Evolutionary conservation across 37 sponge, comb jelly and placozoan species (phyloP).

Genomic region (Crambe crambe): DNA sequence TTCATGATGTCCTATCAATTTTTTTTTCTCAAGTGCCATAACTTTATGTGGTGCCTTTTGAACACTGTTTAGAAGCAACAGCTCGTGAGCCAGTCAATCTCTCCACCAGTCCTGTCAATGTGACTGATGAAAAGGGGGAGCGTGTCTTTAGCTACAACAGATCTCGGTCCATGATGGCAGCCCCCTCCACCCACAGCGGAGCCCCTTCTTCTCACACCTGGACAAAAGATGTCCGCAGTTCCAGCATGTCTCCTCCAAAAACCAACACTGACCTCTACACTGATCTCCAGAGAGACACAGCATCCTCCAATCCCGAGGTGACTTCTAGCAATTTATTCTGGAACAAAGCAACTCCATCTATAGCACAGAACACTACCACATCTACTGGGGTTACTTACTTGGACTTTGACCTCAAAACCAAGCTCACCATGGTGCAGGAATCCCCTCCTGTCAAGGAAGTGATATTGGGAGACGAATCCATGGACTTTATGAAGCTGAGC

Average conservation of each 20-base stretch:
- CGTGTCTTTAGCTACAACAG: neutral
- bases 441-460: too few relatives aligned
- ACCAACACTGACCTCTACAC: neutral
- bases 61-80: neutral
- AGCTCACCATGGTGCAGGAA: neutral
- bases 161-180: neutral
- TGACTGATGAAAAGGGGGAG: constrained; percentile 4
- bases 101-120: neutral
- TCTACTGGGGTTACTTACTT: neutral
- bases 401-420: neutral
- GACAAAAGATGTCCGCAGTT: neutral
- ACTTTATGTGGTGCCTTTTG: too few relatives aligned
- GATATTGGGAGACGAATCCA: neutral
- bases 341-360: neutral
- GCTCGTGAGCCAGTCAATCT: neutral
- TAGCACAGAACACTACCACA: neutral
- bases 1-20: too few relatives aligned
- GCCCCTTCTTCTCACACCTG: too few relatives aligned
- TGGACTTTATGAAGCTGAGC: constrained; percentile 16
- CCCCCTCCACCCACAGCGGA: neutral
- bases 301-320: neutral
- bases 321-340: neutral
- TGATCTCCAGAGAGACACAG: neutral
- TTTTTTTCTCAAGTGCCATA: too few relatives aligned
- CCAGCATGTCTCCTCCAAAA: neutral